Base-by-base conservation (phyloP, 2,113 vertebrate species). In the Hippocampus mohnikei region DNA sequence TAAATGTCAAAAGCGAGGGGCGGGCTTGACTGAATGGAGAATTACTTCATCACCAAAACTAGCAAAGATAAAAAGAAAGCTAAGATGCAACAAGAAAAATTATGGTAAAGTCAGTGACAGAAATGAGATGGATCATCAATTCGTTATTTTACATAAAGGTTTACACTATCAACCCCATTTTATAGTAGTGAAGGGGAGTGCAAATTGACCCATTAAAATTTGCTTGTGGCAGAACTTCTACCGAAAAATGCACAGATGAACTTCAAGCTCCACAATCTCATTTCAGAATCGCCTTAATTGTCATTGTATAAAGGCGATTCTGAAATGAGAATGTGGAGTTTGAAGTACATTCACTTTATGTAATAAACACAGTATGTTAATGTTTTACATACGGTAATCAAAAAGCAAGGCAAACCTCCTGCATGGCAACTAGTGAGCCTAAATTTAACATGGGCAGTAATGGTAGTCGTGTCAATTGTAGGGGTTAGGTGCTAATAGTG, bases 1-100 rank as follows among this genome's bases (percentile, higher is more conserved):
- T 67, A 72, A 86, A 84, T 77, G 75, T 83, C 60, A 75, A 8
- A 50, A 53, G 65, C 71, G 60, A 76, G 65, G 5, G 25, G 67
- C 3, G 5, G 41, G 75, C 77, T 65, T 88, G 77, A 82, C 79
- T 82, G 79, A 79, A 62, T 25, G 15, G 25, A 73, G 50, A 25
- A 46, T 21, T 41, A 25, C 50, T 67, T 72, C 44, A 53, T 70
- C 53, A 70, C 41, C 55, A 70, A 59, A 71, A 63, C 56, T 48
- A n/a, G 25, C 53, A 23, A 37, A 37, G 69, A 79, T 42, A 55
- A 58, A 33, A 69, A 55, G 23, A 11, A 60, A 29, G 15, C 67
- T 62, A 53, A 18, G 10, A 12, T 6, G 40, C 21, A 13, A 23
- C n/a, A 23, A 46, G 15, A 23, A 65, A 33, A 65, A 46, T 63